Percentiles rank a stretch among this genome's conserved stretches.
Evolutionary conservation across 2,888 invertebrate genomes (phyloP).

Genomic region (Stenichneumon culpator): DNA sequence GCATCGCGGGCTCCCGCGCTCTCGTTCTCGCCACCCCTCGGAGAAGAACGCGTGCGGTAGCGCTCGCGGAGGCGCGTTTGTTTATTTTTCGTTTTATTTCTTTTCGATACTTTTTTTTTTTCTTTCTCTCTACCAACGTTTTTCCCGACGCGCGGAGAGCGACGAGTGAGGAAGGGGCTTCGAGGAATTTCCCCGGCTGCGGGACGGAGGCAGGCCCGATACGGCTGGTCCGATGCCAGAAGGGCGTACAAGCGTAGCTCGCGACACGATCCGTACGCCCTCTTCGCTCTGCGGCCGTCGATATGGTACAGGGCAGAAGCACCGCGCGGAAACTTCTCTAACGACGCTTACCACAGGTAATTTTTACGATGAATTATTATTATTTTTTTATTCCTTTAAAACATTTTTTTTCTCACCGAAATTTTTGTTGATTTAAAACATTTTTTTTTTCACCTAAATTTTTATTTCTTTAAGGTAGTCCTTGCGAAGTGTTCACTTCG

Average conservation of each 20-base stretch:
- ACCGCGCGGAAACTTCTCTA: neutral
- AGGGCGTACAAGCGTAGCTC: neutral
- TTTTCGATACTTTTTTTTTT: neutral
- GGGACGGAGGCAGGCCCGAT: too few relatives aligned
- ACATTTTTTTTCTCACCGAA: neutral
- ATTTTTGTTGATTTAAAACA: neutral
- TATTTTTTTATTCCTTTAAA: neutral
- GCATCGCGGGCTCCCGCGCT: neutral
- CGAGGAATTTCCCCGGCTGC: too few relatives aligned
- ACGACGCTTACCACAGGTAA: neutral
- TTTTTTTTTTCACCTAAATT: too few relatives aligned
- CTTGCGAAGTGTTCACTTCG: too few relatives aligned
- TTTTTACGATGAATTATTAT: neutral
- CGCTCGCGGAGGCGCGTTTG: conserved; percentile 17
- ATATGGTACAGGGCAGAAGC: neutral
- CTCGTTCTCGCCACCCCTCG: conserved; percentile 23
- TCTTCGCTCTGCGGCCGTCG: too few relatives aligned
- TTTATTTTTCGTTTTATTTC: neutral
- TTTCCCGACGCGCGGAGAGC: conserved; percentile 7
- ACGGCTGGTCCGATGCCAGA: neutral
- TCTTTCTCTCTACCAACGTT: neutral
- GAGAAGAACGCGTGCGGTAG: conserved; percentile 36
- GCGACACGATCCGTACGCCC: neutral
- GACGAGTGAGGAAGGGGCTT: too few relatives aligned
- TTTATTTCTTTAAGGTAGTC: too few relatives aligned